A percentile compares a stretch with the other conserved stretches of the same genome.
phyloP scores from a whole-genome alignment of 1,140 invertebrate species.

The Condylostylus longicornis region DNA sequence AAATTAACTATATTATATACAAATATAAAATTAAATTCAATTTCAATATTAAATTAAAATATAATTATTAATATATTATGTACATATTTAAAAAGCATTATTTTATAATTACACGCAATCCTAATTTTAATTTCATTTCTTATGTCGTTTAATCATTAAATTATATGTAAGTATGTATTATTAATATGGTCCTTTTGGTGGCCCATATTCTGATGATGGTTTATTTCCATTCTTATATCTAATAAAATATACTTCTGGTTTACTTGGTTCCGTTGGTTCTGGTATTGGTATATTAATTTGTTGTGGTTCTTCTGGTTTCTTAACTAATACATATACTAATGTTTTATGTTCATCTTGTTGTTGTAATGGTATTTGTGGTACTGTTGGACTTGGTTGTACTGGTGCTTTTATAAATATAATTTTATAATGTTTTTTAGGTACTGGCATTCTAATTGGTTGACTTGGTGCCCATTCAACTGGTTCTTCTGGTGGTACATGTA shows the following conservation, averaged over 20 bases:
- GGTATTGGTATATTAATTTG: conserved; percentile 32
- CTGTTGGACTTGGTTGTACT: conserved; percentile 49
- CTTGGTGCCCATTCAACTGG: conserved; percentile 32
- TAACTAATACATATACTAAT: conserved; percentile 69
- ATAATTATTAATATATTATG: no score
- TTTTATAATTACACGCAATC: no score
- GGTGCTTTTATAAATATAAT: conserved; percentile 80
- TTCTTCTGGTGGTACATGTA: conserved; percentile 58
- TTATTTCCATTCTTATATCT: conserved; percentile 35
- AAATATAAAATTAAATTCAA: no score
- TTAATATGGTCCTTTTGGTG: no score
- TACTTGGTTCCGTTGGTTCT: conserved; percentile 36
- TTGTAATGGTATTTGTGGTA: conserved; percentile 33
- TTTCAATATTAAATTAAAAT: no score
- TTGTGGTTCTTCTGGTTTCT: conserved; percentile 44
- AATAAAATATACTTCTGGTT: conserved; percentile 45
- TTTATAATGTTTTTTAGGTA: conserved; percentile 66
- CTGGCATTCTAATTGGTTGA: conserved; percentile 22
- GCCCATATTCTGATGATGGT: conserved; percentile 25
- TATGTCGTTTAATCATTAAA: no score
- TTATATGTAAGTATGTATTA: no score
- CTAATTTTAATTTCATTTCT: no score
- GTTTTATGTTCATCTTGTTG: conserved; percentile 69
- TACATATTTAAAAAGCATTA: no score
- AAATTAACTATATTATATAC: no score